Conservation (phyloP, 2,797 vertebrate species). For the Kryptolebias ocellatus region DNA sequence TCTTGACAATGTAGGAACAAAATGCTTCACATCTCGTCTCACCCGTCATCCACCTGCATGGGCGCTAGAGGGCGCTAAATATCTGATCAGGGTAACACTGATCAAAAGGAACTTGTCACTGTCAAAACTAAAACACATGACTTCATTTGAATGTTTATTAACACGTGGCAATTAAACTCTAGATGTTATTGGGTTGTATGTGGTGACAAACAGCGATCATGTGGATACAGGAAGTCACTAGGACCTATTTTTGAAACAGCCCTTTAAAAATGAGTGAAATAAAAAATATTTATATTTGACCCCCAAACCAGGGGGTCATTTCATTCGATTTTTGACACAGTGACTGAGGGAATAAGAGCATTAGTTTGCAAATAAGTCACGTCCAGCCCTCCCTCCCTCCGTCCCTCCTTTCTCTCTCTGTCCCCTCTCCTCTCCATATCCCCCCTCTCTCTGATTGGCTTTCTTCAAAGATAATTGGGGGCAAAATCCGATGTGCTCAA, state of each 20-base stretch:
- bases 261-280: constrained; percentile 8
- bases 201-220: too few relatives aligned
- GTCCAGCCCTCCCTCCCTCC: constrained; percentile 69
- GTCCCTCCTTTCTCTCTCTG: constrained; percentile 23
- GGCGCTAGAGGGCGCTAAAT: constrained; percentile 63
- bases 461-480: constrained; percentile 80
- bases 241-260: constrained; percentile 26
- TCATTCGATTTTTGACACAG: constrained; percentile 45
- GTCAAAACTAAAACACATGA: constrained; percentile 69
- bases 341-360: constrained; percentile 63
- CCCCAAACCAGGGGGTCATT: constrained; percentile 17
- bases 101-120: constrained; percentile 64
- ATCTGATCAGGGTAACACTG: constrained; percentile 15
- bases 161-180: constrained; percentile 48
- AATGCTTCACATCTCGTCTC: background rate
- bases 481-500: constrained; percentile 78
- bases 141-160: constrained; percentile 66
- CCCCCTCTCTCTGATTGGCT: constrained; percentile 64
- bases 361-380: constrained; percentile 81
- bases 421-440: constrained; percentile 30
- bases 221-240: too few relatives aligned
- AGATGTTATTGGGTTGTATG: background rate
- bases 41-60: background rate
- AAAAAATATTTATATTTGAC: background rate
- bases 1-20: too few relatives aligned